Conservation (phyloP, 2,797 vertebrate species). For the Varecia variegata region DNA sequence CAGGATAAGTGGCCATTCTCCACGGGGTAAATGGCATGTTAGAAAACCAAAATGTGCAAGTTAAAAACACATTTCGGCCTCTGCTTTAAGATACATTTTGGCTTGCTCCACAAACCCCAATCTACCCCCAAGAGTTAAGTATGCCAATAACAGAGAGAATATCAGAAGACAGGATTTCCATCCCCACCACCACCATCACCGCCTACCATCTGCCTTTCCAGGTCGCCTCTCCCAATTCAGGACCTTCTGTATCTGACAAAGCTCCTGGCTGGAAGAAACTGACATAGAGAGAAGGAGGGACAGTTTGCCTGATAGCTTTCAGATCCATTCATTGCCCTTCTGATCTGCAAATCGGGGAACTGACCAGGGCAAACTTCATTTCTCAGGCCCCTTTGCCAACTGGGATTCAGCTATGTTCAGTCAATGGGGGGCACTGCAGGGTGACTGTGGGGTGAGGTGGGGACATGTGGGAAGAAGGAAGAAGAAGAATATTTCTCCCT, state of each 20-base stretch:
- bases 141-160: neutral
- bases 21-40: neutral
- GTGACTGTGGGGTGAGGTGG: no score
- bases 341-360: neutral
- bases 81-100: neutral
- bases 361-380: neutral
- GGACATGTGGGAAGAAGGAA: neutral
- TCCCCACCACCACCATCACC: neutral
- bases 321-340: neutral
- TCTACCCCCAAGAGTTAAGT: neutral
- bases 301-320: neutral
- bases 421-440: neutral
- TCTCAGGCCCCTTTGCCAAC: neutral
- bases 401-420: neutral
- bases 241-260: neutral
- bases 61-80: neutral
- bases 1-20: conserved; percentile 36
- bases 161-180: neutral
- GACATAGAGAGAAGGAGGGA: neutral
- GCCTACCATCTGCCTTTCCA: neutral
- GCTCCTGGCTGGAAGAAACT: neutral
- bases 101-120: neutral
- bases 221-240: neutral
- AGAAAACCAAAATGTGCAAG: neutral
- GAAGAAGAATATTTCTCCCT: neutral